Evolutionary conservation across 2,888 invertebrate genomes (phyloP).

Genomic region (Anagyrus pseudococci): DNA sequence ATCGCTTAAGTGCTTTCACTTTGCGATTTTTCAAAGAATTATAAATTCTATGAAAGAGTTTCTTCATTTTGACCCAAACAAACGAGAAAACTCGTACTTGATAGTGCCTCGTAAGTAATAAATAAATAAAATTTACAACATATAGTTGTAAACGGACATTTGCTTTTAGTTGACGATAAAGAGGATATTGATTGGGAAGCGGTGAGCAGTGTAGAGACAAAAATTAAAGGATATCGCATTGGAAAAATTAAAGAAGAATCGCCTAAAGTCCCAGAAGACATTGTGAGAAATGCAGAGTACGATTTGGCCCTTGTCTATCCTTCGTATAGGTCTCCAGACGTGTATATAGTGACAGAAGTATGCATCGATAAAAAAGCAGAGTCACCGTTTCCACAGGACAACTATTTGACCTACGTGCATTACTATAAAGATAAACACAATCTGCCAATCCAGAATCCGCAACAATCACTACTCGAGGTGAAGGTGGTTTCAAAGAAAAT

Average conservation of each 20-base stretch:
- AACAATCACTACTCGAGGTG: constrained; percentile 84
- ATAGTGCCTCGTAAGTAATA: constrained; percentile 55
- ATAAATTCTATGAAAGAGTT: constrained; percentile 71
- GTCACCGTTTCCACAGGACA: constrained; percentile 71
- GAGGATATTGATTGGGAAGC: constrained; percentile 70
- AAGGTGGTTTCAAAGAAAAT: constrained; percentile 69
- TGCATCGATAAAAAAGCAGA: constrained; percentile 71
- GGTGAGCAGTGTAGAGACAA: constrained; percentile 50
- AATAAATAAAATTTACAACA: not conserved
- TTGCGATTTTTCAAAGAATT: constrained; percentile 76
- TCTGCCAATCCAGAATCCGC: constrained; percentile 67
- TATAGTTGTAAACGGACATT: no score
- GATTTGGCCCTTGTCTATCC: constrained; percentile 82
- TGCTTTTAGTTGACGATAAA: constrained; percentile 48
- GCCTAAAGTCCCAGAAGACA: constrained; percentile 59
- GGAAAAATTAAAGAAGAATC: constrained; percentile 60
- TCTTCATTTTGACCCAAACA: constrained; percentile 67
- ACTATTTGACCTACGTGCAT: constrained; percentile 70
- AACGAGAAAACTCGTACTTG: constrained; percentile 63
- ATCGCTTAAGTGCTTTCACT: constrained; percentile 71
- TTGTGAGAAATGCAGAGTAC: constrained; percentile 70
- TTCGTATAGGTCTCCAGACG: constrained; percentile 71
- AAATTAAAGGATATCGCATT: constrained; percentile 50
- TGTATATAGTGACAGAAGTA: constrained; percentile 76
- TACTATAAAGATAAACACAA: constrained; percentile 82